Base-by-base conservation (phyloP, 2,888 invertebrate genomes). In the Calliphora vomitoria region DNA sequence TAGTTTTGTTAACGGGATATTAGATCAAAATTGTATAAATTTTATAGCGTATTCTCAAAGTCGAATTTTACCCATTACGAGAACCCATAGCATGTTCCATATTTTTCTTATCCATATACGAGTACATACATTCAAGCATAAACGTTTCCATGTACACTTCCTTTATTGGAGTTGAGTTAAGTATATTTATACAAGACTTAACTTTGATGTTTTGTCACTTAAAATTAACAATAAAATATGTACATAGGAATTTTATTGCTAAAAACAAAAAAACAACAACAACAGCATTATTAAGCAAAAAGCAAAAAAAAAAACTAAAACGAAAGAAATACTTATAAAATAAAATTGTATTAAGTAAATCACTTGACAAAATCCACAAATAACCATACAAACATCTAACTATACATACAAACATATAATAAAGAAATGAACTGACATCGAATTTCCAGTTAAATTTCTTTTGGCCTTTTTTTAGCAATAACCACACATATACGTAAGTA, bases 291-390 rank as follows among this genome's bases (percentile, higher is more conserved):
- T 41, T 31, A 55, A 55, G 6, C 5, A 69, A 8, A 20, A 20
- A 50, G 18, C 2, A 41, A 66, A 41, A 20, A 41, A 20, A 66
- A 66, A 41, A 38, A 64, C 15, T 5, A 50, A 5, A 50, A 25
- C 25, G 25, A 25, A 25, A 13, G 13, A 13, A 6, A 15, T 41
- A 41, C 66, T 41, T 55, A 44, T 44, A 25, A 68, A 79, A 74
- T 76, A 75, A 82, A 82, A 75, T 76, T 76, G 50, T 82, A 60
- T 82, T 68, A 68, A 82, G 82, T 62, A 75, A 82, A 82, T 82
- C 82, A 82, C 75, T 82, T 71, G 83, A 62, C 41, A 71, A 78
- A 76, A 76, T 83, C 69, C 71, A 44, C 64, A 71, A 69, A 71
- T 55, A 74, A 66, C 41, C n/a, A 50, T 31, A 44, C 58, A 68